Percentiles rank a stretch among this genome's conserved stretches.
These are phyloP conservation scores for Neria commutata DNA, from an alignment of 2,888 invertebrate species.

Conservation along the genomic window DNA sequence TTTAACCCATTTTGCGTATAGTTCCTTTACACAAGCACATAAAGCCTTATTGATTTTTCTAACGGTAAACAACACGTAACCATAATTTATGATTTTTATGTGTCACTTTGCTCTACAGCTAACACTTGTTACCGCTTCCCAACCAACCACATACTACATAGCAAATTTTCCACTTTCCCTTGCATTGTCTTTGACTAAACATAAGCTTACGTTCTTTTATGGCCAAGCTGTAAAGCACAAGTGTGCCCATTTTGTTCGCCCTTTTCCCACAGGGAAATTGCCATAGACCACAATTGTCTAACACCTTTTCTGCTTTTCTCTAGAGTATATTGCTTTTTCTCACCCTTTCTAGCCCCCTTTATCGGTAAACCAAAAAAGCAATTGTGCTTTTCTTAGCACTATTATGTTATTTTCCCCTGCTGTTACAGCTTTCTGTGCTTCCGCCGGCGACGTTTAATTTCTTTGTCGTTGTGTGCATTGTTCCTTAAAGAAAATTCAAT, in stretches of 20 bases:
- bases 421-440: no score
- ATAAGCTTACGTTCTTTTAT: no score
- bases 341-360: no score
- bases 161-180: background rate
- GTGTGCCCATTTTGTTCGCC: background rate
- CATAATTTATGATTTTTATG: constrained; percentile 52
- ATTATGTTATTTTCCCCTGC: no score
- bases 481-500: constrained; percentile 4
- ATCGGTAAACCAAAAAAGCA: no score
- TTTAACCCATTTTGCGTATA: background rate
- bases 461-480: no score
- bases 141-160: no score
- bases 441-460: no score
- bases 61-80: no score
- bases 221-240: background rate
- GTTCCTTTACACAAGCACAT: background rate
- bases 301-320: no score
- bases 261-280: background rate
- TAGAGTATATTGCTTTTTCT: no score
- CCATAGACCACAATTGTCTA: background rate
- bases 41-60: constrained; percentile 44
- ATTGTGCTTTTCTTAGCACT: no score
- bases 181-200: background rate
- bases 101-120: constrained; percentile 38
- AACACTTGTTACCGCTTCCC: background rate